Base-by-base conservation (phyloP, 1,140 invertebrate genomes). In the Drosophila rufa region DNA sequence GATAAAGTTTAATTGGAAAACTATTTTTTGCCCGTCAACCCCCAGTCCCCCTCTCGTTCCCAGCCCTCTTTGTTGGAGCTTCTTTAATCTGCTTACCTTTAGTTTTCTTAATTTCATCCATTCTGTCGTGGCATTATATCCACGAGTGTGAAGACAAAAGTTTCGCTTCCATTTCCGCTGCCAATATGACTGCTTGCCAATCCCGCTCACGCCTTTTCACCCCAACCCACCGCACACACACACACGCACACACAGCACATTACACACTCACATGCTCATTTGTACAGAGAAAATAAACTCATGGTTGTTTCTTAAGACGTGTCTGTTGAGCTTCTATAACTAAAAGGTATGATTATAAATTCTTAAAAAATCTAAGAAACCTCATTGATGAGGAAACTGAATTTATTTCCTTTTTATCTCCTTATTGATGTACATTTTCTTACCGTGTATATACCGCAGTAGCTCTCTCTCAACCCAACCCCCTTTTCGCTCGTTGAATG, bases 1-100 rank as follows among this genome's bases (percentile, higher is more conserved):
- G 91, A 92, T 92, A 92, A 92, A 92, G 91, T 92, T 92, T 92
- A 92, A 92, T 92, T 92, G 91, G 91, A 92, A 92, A 92, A 92
- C 91, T 92, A 92, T 92, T 92, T 90, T 91, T 89, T 86, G 64
- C 50, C 71, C 65, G n/a, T 46, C 79, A 22, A 46, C 68, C 30
- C 43, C 4, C 25, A 27, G 11, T 17, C 17, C 8, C 14, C n/a
- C 7, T 33, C 42, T 19, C 17, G 9, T 22, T 19, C n/a, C 19
- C 11, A 17, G 17, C 14, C 12, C 53, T 46, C 55, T 36, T 56
- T 60, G 42, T 64, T 40, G 40, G 60, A 55, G 69, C 43, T 90
- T 85, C 81, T 79, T 89, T 89, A 90, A 90, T 90, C 85, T 90
- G 85, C 85, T 89, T 89, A 90, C 81, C 85, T 89, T 89, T 89